A percentile compares a stretch with the other conserved stretches of the same genome.
Evolutionary conservation across 2,888 invertebrate genomes (phyloP).

Genomic region (Tachina lurida): DNA sequence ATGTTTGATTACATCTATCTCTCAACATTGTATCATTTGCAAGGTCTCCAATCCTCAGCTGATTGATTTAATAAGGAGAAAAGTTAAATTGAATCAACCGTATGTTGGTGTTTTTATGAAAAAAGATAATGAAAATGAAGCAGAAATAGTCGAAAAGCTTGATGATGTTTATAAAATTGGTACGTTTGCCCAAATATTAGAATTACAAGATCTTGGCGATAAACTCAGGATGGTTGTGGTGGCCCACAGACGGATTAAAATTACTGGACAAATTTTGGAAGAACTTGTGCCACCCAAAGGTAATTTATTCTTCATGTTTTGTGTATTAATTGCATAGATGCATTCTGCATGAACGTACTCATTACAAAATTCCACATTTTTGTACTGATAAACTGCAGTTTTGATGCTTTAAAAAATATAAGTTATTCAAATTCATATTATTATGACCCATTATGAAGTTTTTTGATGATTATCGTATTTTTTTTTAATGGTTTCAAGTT

Average conservation of each 20-base stretch:
- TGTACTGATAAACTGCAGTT: no score
- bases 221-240: constrained; percentile 95
- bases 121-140: constrained; percentile 93
- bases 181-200: constrained; percentile 98
- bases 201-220: constrained; percentile 97
- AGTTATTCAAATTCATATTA: no score
- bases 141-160: constrained; percentile 91
- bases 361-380: no score
- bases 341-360: no score
- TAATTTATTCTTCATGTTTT: constrained; percentile 10
- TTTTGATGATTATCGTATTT: no score
- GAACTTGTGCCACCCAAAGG: constrained; percentile 85
- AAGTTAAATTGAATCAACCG: constrained; percentile 97
- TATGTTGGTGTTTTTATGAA: constrained; percentile 98
- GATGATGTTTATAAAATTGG: constrained; percentile 95
- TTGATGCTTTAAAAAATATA: no score
- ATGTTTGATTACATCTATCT: constrained; percentile 4
- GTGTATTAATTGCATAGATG: no score
- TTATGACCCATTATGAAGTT: no score
- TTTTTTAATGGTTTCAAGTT: no score
- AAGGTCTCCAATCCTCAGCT: constrained; percentile 93
- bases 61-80: constrained; percentile 94
- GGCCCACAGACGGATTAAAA: constrained; percentile 94
- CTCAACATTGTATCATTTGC: background rate
- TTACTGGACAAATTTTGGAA: constrained; percentile 91